Evolutionary conservation across 2,888 invertebrate genomes (phyloP), one percentile per base, ranked within the genome.

Genomic region (Leptinotarsa haldemani): DNA sequence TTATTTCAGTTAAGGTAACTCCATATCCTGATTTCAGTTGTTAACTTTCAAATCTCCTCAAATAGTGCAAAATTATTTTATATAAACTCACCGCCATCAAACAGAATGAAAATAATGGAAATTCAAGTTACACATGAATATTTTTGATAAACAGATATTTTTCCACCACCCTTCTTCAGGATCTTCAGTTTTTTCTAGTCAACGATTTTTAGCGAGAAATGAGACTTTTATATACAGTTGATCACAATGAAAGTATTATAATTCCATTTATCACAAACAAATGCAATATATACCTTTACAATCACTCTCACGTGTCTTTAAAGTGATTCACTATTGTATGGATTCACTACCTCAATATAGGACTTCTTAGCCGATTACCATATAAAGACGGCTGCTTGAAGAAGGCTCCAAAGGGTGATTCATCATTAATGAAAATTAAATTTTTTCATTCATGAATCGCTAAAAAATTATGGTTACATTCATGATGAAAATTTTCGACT

Each of bases 141-240:
- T 75, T 77, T 77, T 75, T 77, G 70, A 75, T 74, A 77, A 67
- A 56, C 40, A 61, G 56, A 66, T 71, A 72, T 74, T 69, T 25
- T 67, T 68, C 56, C 15, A 65, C 70, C 77, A 65, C 72, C 25
- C 72, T 74, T 74, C 74, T 74, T 74, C 74, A 68, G 53, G 66
- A 74, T 75, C 71, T 71, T 70, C 48, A 68, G 73, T 71, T 72
- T 69, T 73, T 65, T 77, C 78, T 78, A 78, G 78, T 78, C 78
- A 76, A 70, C 71, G 46, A 70, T 67, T 74, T 75, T 72, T 67
- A 72, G 63, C 66, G 75, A 75, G 75, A 75, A 71, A 72, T 64
- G 72, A 75, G 72, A 75, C 72, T 72, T 70, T 53, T 74, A 63
- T 70, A 77, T 70, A 77, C 70, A 58, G 65, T 69, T 65, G 70